phyloP scores from a whole-genome alignment of 2,888 invertebrate genomes.

The Amiota mariae region DNA sequence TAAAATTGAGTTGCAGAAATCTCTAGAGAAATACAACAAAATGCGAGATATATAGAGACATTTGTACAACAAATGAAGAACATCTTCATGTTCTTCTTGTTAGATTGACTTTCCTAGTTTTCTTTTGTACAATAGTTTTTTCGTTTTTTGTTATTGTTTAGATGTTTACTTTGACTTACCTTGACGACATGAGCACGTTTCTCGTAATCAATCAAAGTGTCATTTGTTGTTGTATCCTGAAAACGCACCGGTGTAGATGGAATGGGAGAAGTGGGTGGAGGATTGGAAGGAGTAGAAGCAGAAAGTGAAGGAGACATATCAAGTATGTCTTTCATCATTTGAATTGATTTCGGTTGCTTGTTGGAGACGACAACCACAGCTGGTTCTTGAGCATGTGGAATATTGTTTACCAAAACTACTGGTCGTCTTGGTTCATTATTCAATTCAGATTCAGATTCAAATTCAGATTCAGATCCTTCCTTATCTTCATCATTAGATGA shows the following conservation, averaged over 20 bases:
- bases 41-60: neutral
- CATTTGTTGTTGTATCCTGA: conserved; percentile 49
- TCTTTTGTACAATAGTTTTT: no score
- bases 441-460: neutral
- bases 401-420: no score
- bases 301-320: no score
- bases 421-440: neutral
- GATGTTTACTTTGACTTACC: conserved; percentile 59
- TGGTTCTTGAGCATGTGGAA: no score
- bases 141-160: no score
- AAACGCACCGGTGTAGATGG: conserved; percentile 37
- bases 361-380: no score
- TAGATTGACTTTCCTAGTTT: no score
- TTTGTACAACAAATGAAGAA: no score
- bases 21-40: neutral
- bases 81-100: no score
- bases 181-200: conserved; percentile 72
- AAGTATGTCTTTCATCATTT: no score
- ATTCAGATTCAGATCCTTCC: neutral
- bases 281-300: no score
- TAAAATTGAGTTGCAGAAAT: neutral
- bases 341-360: no score
- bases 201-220: conserved; percentile 67
- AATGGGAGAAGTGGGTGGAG: conserved; percentile 5
- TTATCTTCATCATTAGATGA: conserved; percentile 25